Evolutionary conservation across 2,888 invertebrate species (phyloP).

Genomic region (Acrobasis repandana): DNA sequence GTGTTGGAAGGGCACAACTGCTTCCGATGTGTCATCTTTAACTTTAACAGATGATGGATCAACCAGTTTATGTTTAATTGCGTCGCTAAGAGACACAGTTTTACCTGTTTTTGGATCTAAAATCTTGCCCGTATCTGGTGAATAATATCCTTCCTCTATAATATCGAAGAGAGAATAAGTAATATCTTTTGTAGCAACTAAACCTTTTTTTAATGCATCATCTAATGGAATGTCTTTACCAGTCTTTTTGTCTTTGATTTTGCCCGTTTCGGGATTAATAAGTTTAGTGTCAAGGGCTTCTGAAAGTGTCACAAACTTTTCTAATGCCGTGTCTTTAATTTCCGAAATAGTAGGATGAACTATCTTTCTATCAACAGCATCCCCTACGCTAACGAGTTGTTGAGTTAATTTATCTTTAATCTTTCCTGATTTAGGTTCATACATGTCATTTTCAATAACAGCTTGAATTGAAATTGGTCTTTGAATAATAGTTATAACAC

Average conservation of each 20-base stretch:
- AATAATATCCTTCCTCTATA: slow-evolving; percentile 90
- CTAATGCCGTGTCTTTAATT: slow-evolving; percentile 89
- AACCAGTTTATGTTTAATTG: slow-evolving; percentile 87
- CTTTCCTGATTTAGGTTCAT: slow-evolving; percentile 86
- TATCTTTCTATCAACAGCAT: slow-evolving; percentile 90
- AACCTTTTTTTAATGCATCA: slow-evolving; percentile 86
- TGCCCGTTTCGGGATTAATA: slow-evolving; percentile 87
- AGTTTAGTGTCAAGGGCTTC: slow-evolving; percentile 88
- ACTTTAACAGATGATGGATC: slow-evolving; percentile 88
- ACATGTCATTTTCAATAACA: slow-evolving; percentile 86
- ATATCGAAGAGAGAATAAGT: slow-evolving; percentile 89
- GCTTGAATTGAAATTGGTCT: slow-evolving; percentile 91
- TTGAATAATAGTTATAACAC: slow-evolving; percentile 86
- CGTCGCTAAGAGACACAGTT: slow-evolving; percentile 88
- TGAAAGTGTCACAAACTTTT: slow-evolving; percentile 87
- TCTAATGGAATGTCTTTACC: slow-evolving; percentile 87
- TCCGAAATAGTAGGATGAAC: slow-evolving; percentile 92
- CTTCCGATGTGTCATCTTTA: slow-evolving; percentile 87
- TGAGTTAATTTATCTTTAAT: slow-evolving; percentile 88
- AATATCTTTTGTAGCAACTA: slow-evolving; percentile 88
- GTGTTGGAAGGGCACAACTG: slow-evolving; percentile 85
- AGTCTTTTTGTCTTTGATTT: slow-evolving; percentile 87
- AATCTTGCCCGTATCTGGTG: slow-evolving; percentile 87
- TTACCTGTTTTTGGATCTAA: slow-evolving; percentile 90
- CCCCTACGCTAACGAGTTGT: slow-evolving; percentile 87